These are phyloP conservation scores for Rhinolophus ferrumequinum DNA, from an alignment of 2,113 vertebrate species.

Conservation along the genomic window DNA sequence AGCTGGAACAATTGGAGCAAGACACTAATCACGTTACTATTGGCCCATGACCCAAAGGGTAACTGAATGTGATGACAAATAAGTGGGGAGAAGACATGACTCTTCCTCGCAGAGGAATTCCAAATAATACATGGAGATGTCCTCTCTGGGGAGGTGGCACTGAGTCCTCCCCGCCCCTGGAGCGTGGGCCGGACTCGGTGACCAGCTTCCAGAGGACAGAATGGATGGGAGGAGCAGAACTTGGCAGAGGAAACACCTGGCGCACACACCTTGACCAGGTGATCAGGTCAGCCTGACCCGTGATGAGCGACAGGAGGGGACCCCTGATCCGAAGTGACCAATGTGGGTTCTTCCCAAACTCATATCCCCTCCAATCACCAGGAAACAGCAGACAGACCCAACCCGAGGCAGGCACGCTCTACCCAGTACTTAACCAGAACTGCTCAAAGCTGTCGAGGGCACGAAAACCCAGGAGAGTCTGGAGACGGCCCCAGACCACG, in stretches of 20 bases:
- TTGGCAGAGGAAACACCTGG: background rate
- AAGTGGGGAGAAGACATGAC: background rate
- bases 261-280: background rate
- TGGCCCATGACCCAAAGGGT: background rate
- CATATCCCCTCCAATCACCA: background rate
- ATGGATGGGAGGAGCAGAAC: background rate
- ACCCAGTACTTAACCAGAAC: background rate
- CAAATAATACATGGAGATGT: background rate
- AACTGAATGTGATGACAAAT: background rate
- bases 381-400: background rate
- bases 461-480: background rate
- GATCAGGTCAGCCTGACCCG: background rate
- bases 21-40: background rate
- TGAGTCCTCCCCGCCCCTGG: background rate
- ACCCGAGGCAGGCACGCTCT: background rate
- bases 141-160: background rate
- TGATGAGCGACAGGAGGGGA: too few relatives aligned
- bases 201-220: background rate
- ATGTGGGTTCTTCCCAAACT: background rate
- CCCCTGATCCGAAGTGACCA: background rate
- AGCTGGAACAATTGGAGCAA: background rate
- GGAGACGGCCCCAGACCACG: background rate
- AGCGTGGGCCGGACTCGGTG: background rate
- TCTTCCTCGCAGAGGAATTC: background rate
- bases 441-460: background rate